Evolutionary conservation across 2,888 invertebrate genomes (phyloP).

Genomic region (Dysmachus trigonus): DNA sequence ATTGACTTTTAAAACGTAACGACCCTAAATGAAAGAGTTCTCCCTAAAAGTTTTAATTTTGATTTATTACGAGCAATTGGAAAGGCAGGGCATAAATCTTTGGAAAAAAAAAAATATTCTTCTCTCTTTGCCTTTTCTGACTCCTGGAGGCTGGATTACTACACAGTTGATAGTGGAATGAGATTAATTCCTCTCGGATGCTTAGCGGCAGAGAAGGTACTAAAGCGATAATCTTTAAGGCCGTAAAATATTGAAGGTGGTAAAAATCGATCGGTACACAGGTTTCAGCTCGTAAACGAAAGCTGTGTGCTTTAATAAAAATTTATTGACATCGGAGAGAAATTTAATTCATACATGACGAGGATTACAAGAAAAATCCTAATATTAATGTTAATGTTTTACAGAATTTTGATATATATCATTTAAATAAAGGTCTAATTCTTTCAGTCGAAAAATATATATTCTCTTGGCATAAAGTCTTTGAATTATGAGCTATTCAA

Average conservation of each 20-base stretch:
- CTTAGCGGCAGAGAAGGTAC: not conserved
- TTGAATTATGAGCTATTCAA: too few species aligned
- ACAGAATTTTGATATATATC: not conserved
- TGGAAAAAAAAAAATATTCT: not conserved
- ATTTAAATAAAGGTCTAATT: too few species aligned
- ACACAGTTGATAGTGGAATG: not conserved
- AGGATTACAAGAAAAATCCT: not conserved
- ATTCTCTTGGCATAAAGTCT: too few species aligned
- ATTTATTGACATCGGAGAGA: not conserved
- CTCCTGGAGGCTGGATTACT: not conserved
- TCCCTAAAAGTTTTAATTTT: slow-evolving; percentile 28
- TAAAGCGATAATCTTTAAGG: not conserved
- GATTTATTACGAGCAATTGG: slow-evolving; percentile 26
- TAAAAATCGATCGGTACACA: not conserved
- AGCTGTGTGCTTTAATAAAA: not conserved
- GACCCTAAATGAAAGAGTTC: not conserved
- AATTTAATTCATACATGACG: not conserved
- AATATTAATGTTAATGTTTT: not conserved
- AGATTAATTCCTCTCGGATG: not conserved
- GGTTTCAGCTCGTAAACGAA: not conserved
- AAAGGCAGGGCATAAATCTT: not conserved
- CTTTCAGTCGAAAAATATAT: too few species aligned
- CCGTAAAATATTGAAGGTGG: not conserved
- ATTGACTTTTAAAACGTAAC: slow-evolving; percentile 9
- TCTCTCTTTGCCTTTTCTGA: not conserved